phyloP scores from a whole-genome alignment of 2,797 vertebrate species.

The Meriones psammophilus region DNA sequence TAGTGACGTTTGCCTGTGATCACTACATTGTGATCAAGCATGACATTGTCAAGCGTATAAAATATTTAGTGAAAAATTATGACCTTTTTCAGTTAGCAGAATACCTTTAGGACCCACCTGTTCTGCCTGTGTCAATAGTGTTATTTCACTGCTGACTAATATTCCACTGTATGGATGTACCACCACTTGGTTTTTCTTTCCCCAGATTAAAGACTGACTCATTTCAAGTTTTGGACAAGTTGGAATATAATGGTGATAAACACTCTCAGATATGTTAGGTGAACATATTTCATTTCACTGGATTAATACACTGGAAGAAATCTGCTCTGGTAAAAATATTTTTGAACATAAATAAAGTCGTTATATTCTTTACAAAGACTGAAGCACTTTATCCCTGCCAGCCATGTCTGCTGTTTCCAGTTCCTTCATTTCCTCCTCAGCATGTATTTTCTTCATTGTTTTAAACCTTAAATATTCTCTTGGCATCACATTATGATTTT shows the following conservation, averaged over 20 bases:
- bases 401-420: neutral
- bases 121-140: rapidly evolving
- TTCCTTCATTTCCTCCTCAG: neutral
- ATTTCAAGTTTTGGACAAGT: neutral
- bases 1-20: neutral
- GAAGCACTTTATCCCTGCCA: neutral
- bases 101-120: neutral
- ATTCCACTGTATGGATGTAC: neutral
- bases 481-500: neutral
- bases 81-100: neutral
- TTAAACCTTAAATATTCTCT: constrained; percentile 8
- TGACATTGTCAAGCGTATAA: too few species aligned
- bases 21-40: neutral
- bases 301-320: neutral
- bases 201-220: neutral
- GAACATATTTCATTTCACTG: neutral
- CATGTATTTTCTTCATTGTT: neutral
- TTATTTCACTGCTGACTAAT: neutral
- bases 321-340: neutral
- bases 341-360: neutral
- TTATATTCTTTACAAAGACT: neutral
- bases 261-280: neutral
- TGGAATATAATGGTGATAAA: neutral
- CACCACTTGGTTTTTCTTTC: neutral
- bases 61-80: neutral